Evolutionary conservation across 2,888 invertebrate genomes (phyloP).

Genomic region (Augochlorella aurata): DNA sequence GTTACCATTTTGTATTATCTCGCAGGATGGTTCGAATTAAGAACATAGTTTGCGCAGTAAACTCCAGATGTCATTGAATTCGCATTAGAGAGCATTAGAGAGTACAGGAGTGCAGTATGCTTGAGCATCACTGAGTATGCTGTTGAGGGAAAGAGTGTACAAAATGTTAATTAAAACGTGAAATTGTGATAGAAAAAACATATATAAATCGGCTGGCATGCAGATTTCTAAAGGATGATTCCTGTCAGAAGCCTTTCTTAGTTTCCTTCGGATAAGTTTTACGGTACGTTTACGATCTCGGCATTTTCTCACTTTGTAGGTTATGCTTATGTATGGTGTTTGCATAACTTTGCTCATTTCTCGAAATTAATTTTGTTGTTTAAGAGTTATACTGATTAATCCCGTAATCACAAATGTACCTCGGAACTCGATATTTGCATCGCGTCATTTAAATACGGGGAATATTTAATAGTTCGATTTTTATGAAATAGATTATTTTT

Average conservation of each 20-base stretch:
- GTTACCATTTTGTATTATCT: neutral
- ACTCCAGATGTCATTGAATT: slow-evolving; percentile 33
- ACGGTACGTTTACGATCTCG: slow-evolving; percentile 44
- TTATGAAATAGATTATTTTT: neutral
- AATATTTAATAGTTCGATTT: neutral
- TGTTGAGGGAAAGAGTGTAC: slow-evolving; percentile 11
- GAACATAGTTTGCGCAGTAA: neutral
- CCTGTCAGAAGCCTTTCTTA: slow-evolving; percentile 2
- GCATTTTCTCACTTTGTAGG: slow-evolving; percentile 31
- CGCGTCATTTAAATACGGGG: neutral
- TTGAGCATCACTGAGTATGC: neutral
- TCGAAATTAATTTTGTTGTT: neutral
- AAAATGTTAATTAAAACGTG: slow-evolving; percentile 36
- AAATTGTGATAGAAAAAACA: slow-evolving; percentile 25
- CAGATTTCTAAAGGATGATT: slow-evolving; percentile 6
- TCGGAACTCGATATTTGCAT: neutral
- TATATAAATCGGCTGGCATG: slow-evolving; percentile 9
- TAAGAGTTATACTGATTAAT: neutral
- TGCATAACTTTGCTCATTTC: slow-evolving; percentile 20
- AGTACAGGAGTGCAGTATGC: neutral
- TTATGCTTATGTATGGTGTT: slow-evolving; percentile 37
- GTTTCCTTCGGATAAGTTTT: slow-evolving; percentile 7
- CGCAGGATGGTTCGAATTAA: neutral
- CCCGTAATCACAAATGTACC: neutral
- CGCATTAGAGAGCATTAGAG: neutral